Percentiles rank a stretch among this genome's conserved stretches.
Evolutionary conservation across 2,888 invertebrate species (phyloP).

Genomic region (Labia minor): DNA sequence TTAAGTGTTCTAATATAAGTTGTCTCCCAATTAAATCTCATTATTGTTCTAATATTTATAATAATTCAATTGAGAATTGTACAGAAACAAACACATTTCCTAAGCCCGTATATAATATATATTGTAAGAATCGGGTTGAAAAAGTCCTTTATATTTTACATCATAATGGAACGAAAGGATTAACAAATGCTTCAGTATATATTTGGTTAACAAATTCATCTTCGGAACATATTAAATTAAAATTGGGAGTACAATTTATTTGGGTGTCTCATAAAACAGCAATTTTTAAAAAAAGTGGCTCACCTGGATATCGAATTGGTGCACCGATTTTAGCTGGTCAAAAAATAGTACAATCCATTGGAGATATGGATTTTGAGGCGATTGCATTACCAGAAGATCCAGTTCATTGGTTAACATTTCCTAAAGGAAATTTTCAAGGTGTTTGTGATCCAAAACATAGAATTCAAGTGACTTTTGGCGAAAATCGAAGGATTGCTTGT

Average conservation of each 20-base stretch:
- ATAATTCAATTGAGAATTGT: not conserved
- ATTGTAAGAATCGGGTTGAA: slow-evolving; percentile 36
- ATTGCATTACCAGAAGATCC: slow-evolving; percentile 25
- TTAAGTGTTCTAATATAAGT: slow-evolving; percentile 18
- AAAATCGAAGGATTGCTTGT: slow-evolving; percentile 33
- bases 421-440: slow-evolving; percentile 30
- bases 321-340: slow-evolving; percentile 49
- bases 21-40: slow-evolving; percentile 24
- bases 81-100: not conserved
- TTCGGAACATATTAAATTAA: slow-evolving; percentile 9
- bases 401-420: slow-evolving; percentile 32
- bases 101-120: slow-evolving; percentile 15
- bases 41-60: slow-evolving; percentile 18
- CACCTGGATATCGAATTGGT: slow-evolving; percentile 60
- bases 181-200: slow-evolving; percentile 35
- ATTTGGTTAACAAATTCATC: slow-evolving; percentile 36
- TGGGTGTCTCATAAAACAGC: slow-evolving; percentile 18
- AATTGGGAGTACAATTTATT: slow-evolving; percentile 20
- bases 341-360: slow-evolving; percentile 30
- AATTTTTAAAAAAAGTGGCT: slow-evolving; percentile 47
- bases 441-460: slow-evolving; percentile 28
- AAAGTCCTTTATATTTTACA: slow-evolving; percentile 34
- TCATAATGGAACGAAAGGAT: slow-evolving; percentile 42
- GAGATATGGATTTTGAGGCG: slow-evolving; percentile 26
- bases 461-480: slow-evolving; percentile 31